Evolutionary conservation across 2,113 vertebrate species (phyloP), one percentile per base, ranked within the genome.

Genomic region (Calonectris borealis): DNA sequence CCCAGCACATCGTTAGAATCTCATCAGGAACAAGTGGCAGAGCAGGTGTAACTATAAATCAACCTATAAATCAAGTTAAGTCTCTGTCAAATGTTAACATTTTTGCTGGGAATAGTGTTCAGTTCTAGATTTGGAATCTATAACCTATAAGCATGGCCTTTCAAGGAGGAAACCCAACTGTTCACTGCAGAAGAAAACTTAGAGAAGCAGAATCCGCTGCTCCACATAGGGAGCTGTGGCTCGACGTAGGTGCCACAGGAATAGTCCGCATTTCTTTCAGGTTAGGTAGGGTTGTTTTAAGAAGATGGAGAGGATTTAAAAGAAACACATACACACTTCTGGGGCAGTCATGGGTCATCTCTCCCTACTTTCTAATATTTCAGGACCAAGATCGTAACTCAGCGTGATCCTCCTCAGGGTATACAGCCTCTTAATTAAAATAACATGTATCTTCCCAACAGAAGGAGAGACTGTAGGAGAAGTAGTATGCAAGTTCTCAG

Each of bases 181-280:
- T 10, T 34, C 44, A 9, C 0, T 20, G 8, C 38, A 65, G 75
- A 31, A 51, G 13, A 27, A 38, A 44, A 27, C 17, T 16, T 1
- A 2, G n/a, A 32, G 65, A 38, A 61, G 51, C 17, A 54, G 55
- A 62, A 73, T 10, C 10, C 1, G 2, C 6, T 17, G 31, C 27
- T 42, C 32, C 42, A 22, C 31, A 1, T 0, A 0, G 2, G 25
- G 49, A 70, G 72, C 42, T 83, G 34, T 26, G 4, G 44, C 44
- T 55, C 1, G 0, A 24, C 0, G 0, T 1, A 16, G 34, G 13
- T 14, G 18, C 42, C 52, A 57, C 34, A 16, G 38, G 57, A 58
- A 20, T 0, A 6, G 11, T 13, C 7, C 32, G 42, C 40, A 34
- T 24, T 55, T 51, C 65, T 36, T 42, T 13, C 26, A 24, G 24